Conservation (phyloP, 2,113 vertebrate genomes). For the Tympanuchus pallidicinctus region DNA sequence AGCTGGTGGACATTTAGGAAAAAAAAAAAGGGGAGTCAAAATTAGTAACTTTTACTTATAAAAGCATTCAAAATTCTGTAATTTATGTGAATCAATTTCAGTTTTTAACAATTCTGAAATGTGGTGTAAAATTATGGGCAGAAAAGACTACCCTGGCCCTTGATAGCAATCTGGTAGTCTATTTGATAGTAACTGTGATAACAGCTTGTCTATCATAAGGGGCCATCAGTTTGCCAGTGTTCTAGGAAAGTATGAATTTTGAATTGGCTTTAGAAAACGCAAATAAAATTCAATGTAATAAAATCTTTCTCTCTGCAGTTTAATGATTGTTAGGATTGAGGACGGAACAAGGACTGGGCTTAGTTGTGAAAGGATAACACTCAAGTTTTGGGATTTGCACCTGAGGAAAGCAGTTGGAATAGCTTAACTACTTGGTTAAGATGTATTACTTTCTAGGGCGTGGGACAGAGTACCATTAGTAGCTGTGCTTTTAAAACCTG, state of each 20-base stretch:
- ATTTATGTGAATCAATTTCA: background rate
- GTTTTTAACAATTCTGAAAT: background rate
- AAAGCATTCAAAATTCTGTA: background rate
- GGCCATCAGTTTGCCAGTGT: background rate
- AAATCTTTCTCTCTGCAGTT: background rate
- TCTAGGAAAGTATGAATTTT: background rate
- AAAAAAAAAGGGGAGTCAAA: background rate
- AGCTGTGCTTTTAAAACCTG: background rate
- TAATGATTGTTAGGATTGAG: background rate
- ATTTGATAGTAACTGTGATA: background rate
- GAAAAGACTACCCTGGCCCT: background rate
- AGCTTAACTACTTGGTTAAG: background rate
- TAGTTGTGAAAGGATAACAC: background rate
- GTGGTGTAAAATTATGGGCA: background rate
- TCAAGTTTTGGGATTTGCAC: rapidly evolving
- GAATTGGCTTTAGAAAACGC: background rate
- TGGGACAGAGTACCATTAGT: background rate
- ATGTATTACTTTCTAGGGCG: background rate
- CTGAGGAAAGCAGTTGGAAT: background rate
- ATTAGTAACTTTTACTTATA: background rate
- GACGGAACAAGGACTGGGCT: rapidly evolving
- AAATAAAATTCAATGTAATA: background rate
- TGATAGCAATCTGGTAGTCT: background rate
- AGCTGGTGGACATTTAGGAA: background rate
- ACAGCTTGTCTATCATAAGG: background rate